Base-by-base conservation (phyloP, 1,140 invertebrate genomes). In the Procambarus virginalis region DNA sequence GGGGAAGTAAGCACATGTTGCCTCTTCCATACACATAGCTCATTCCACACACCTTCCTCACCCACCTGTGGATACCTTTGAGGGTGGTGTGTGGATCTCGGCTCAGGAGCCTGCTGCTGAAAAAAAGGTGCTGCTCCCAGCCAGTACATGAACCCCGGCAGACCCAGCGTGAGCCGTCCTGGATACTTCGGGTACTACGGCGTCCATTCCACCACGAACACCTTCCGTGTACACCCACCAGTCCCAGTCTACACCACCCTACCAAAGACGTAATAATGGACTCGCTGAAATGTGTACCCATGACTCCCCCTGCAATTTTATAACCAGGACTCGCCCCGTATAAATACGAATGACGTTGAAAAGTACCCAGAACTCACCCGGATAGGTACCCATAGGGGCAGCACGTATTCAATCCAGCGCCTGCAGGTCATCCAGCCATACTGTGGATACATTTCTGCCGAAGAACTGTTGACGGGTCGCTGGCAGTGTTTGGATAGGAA, bases 221-320 rank as follows among this genome's bases (percentile, higher is more conserved):
- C 90, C 90, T 49, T 91, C 90, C 14, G 49, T 81, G 79, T 82
- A 91, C 4, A 91, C 34, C 90, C 90, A 91, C 90, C 90, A 91
- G 84, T 91, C 90, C 90, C 90, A 91, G 78, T 91, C 90, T 2
- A 45, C 5, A 3, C 79, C 70, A 0, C 34, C 34, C 90, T 91
- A 64, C 60, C 12, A 17, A 6, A 12, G 12, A 34, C 34, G 34
- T 34, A 34, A 34, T 34, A 34, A 34, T 34, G 34, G 34, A 34
- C 34, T 34, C 34, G 1, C 34, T 34, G 34, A 34, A 34, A 34
- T 68, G 10, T 68, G 64, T 68, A 80, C 14, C 78, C 17, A 12
- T 3, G 51, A 17, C 34, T 34, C 34, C 0, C 34, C 34, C 34
- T 34, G 34, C 1, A 34, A 34, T 34, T n/a, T 34, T 34, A 34